These are phyloP conservation scores for Struthidea cinerea DNA, from an alignment of 2,113 vertebrate species.

Conservation along the genomic window DNA sequence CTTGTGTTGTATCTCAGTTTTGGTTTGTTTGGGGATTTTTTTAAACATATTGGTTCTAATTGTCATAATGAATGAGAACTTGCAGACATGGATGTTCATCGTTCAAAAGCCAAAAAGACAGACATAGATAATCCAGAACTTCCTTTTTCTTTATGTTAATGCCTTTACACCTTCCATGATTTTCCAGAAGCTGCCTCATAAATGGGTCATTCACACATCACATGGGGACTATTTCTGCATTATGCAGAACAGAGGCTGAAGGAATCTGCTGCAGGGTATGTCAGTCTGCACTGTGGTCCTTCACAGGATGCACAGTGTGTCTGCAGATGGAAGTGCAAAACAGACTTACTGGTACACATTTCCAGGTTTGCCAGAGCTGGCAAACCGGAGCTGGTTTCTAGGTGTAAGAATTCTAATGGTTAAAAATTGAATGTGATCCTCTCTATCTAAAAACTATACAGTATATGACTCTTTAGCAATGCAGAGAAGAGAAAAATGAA, in stretches of 20 bases:
- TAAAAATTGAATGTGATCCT: background rate
- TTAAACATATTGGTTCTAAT: background rate
- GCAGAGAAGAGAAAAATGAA: background rate
- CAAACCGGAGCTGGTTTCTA: background rate
- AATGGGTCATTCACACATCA: background rate
- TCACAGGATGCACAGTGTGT: background rate
- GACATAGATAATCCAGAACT: background rate
- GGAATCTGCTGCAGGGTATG: background rate
- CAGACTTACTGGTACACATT: background rate
- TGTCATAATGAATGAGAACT: background rate
- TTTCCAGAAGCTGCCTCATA: background rate
- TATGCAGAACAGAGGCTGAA: background rate
- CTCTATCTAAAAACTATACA: background rate
- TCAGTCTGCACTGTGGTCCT: background rate
- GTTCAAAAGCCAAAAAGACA: background rate
- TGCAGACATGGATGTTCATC: background rate
- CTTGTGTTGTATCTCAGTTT: background rate
- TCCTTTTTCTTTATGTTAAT: background rate
- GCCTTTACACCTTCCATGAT: background rate
- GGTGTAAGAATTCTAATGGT: background rate
- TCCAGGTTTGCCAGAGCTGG: background rate
- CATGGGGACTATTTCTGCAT: background rate
- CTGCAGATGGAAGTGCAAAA: background rate
- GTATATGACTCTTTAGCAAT: background rate
- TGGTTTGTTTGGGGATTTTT: background rate